Evolutionary conservation across 2,888 invertebrate genomes (phyloP).

Genomic region (Lapara coniferarum): DNA sequence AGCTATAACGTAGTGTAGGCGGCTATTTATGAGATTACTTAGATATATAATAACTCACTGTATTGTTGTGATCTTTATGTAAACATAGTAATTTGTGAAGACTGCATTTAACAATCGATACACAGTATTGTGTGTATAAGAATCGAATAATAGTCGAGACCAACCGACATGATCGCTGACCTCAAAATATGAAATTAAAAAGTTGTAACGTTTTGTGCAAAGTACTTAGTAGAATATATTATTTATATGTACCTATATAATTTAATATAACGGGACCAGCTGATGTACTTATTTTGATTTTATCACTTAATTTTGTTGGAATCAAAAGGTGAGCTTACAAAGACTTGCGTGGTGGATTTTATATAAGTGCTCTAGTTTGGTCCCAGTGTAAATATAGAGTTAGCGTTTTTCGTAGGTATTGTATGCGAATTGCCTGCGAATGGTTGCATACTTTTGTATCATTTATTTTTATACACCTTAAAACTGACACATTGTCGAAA

Average conservation of each 20-base stretch:
- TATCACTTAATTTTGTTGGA: conserved; percentile 6
- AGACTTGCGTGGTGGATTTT: conserved; percentile 1
- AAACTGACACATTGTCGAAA: conserved; percentile 77
- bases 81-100: conserved; percentile 66
- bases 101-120: conserved; percentile 77
- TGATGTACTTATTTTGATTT: not conserved
- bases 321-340: not conserved
- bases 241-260: conserved; percentile 77
- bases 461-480: conserved; percentile 79
- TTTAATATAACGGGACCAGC: conserved; percentile 63
- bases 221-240: conserved; percentile 83
- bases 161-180: conserved; percentile 46
- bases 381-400: conserved; percentile 54
- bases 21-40: conserved; percentile 83
- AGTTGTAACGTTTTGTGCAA: conserved; percentile 80
- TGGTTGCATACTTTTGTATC: conserved; percentile 61
- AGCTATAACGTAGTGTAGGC: conserved; percentile 66
- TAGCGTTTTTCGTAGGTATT: conserved; percentile 47
- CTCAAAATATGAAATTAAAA: conserved; percentile 65
- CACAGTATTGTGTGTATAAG: conserved; percentile 53
- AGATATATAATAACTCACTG: conserved; percentile 68
- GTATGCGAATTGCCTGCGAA: conserved; percentile 52
- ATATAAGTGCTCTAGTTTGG: conserved; percentile 16
- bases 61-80: conserved; percentile 78
- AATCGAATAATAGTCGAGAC: conserved; percentile 26